These are phyloP conservation scores for Drosophila equinoxialis DNA, from an alignment of 1,140 invertebrate genomes.

Conservation along the genomic window DNA sequence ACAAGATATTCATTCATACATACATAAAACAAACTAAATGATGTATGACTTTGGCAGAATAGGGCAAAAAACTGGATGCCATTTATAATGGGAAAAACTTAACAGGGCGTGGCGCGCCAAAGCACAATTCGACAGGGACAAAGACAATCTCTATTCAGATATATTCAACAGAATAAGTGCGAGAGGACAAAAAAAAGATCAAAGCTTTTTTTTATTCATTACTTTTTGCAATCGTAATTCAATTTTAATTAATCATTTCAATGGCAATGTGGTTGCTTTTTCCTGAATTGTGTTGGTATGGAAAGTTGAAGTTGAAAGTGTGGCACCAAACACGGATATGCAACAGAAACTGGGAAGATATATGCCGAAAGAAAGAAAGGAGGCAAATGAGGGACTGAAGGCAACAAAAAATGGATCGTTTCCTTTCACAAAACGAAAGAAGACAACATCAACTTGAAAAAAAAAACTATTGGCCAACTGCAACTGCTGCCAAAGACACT, in stretches of 20 bases:
- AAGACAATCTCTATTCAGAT: constrained; percentile 40
- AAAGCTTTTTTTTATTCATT: constrained; percentile 14
- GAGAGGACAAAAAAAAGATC: constrained; percentile 27
- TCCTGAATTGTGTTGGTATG: constrained; percentile 16
- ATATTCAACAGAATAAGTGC: constrained; percentile 37
- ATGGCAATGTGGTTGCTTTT: constrained; percentile 27
- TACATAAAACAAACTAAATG: constrained; percentile 36
- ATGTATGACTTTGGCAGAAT: constrained; percentile 50
- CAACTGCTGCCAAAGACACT: constrained; percentile 20
- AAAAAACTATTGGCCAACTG: neutral
- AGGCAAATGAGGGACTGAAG: constrained; percentile 23
- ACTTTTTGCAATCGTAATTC: constrained; percentile 40
- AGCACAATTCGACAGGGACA: constrained; percentile 8
- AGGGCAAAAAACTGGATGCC: constrained; percentile 39
- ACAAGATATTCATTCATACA: constrained; percentile 6
- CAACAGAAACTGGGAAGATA: neutral
- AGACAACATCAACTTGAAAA: neutral
- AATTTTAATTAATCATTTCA: constrained; percentile 50
- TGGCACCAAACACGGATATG: constrained; percentile 16
- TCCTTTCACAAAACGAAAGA: constrained; percentile 59
- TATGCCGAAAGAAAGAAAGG: neutral
- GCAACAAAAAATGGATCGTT: constrained; percentile 44
- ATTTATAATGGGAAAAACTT: constrained; percentile 22
- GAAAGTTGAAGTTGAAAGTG: constrained; percentile 62
- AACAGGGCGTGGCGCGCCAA: neutral